A percentile compares a stretch with the other conserved stretches of the same genome.
phyloP scores from a whole-genome alignment of 1,140 invertebrate genomes.

The Temnothorax longispinosus region DNA sequence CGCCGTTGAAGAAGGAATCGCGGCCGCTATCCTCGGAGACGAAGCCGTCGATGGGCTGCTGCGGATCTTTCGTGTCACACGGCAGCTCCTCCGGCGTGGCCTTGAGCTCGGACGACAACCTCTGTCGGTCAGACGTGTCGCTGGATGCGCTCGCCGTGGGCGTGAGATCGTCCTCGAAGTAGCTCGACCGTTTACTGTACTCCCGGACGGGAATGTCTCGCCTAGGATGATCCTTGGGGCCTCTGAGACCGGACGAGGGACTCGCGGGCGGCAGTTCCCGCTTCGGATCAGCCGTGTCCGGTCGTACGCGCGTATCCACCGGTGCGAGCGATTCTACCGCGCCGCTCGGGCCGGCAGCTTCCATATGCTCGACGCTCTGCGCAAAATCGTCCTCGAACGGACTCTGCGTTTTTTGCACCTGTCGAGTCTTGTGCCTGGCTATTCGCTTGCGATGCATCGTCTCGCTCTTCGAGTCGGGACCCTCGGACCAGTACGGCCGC shows the following conservation, averaged over 20 bases:
- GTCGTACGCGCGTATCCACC: constrained; percentile 76
- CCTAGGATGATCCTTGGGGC: constrained; percentile 75
- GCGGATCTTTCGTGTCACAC: constrained; percentile 73
- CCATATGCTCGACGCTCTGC: constrained; percentile 81
- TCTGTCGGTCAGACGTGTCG: constrained; percentile 79
- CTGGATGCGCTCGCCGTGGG: constrained; percentile 84
- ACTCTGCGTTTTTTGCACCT: constrained; percentile 84
- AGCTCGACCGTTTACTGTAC: constrained; percentile 80
- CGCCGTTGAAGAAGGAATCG: constrained; percentile 82
- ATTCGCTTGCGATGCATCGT: constrained; percentile 83
- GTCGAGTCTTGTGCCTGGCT: constrained; percentile 80
- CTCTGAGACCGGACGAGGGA: constrained; percentile 69
- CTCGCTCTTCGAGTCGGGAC: constrained; percentile 80
- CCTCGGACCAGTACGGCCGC: constrained; percentile 82
- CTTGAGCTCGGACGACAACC: constrained; percentile 79
- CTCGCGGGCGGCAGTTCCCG: constrained; percentile 76
- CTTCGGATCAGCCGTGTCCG: constrained; percentile 75
- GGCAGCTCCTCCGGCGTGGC: constrained; percentile 80
- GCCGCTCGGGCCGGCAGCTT: constrained; percentile 55
- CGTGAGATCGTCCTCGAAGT: constrained; percentile 91
- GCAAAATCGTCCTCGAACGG: constrained; percentile 91
- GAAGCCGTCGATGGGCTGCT: constrained; percentile 74
- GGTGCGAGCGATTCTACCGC: constrained; percentile 67
- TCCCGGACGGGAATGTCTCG: constrained; percentile 64
- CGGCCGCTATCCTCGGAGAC: constrained; percentile 74